These are phyloP conservation scores for Hydractinia symbiolongicarpus DNA, from an alignment of 30 jellyfish, hydroid and myxozoan genomes.

Conservation along the genomic window DNA sequence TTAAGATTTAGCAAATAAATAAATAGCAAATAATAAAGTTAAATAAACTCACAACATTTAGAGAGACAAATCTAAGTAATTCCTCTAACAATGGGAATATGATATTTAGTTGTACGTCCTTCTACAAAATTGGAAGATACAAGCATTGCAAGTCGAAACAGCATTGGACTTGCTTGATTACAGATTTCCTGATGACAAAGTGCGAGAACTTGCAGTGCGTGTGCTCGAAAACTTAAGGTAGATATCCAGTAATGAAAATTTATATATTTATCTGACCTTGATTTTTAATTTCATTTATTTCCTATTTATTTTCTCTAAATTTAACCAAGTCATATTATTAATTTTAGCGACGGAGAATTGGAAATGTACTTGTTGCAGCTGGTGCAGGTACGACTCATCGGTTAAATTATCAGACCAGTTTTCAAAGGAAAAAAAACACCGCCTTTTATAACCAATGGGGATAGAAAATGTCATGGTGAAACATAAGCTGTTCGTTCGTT, in stretches of 20 bases:
- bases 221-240: conserved; percentile 50
- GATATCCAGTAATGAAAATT: neutral
- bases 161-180: conserved; percentile 71
- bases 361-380: conserved; percentile 61
- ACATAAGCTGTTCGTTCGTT: no score
- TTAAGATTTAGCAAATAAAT: no score
- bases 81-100: no score
- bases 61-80: no score
- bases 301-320: neutral
- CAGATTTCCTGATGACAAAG: conserved; percentile 61
- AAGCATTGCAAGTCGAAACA: conserved; percentile 38
- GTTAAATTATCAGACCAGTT: no score
- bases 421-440: no score
- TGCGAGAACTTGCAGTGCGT: conserved; percentile 67
- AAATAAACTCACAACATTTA: no score
- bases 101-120: conserved; percentile 20
- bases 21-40: no score
- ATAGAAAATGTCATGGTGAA: no score
- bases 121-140: conserved; percentile 56
- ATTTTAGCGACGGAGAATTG: conserved; percentile 52
- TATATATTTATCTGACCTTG: neutral
- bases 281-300: neutral
- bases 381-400: conserved; percentile 44
- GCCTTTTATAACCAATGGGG: no score
- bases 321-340: neutral